A percentile compares a stretch with the other conserved stretches of the same genome.
phyloP scores from a whole-genome alignment of 2,113 vertebrate species.

The Podilymbus podiceps region DNA sequence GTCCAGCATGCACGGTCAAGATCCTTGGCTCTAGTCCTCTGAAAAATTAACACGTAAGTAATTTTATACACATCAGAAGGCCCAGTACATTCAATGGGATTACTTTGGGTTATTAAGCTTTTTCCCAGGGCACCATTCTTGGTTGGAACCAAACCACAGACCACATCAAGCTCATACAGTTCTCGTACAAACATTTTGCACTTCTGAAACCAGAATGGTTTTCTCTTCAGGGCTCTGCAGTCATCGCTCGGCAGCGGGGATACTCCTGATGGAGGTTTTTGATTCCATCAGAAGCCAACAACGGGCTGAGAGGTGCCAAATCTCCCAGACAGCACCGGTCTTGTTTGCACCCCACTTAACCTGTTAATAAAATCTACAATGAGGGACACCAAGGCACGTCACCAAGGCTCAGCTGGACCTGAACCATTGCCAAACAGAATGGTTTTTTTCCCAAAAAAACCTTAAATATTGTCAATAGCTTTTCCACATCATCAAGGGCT shows the following conservation, averaged over 20 bases:
- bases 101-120: background rate
- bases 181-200: background rate
- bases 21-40: slow-evolving; percentile 21
- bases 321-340: background rate
- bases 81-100: slow-evolving; percentile 6
- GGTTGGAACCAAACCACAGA: slow-evolving; percentile 12
- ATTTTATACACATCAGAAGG: slow-evolving; percentile 42
- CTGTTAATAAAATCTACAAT: background rate
- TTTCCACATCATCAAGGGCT: background rate
- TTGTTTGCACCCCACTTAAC: background rate
- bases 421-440: background rate
- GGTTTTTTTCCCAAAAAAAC: background rate
- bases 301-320: background rate
- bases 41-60: slow-evolving; percentile 45
- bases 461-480: background rate
- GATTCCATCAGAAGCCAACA: background rate
- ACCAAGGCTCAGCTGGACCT: background rate
- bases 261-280: background rate
- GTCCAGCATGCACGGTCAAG: slow-evolving; percentile 47
- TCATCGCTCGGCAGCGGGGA: background rate
- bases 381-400: background rate
- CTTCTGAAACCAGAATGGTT: background rate
- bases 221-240: background rate
- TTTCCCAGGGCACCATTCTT: background rate
- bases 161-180: slow-evolving; percentile 2